Conservation (phyloP, 2,888 invertebrate species). For the Lasius platythorax region DNA sequence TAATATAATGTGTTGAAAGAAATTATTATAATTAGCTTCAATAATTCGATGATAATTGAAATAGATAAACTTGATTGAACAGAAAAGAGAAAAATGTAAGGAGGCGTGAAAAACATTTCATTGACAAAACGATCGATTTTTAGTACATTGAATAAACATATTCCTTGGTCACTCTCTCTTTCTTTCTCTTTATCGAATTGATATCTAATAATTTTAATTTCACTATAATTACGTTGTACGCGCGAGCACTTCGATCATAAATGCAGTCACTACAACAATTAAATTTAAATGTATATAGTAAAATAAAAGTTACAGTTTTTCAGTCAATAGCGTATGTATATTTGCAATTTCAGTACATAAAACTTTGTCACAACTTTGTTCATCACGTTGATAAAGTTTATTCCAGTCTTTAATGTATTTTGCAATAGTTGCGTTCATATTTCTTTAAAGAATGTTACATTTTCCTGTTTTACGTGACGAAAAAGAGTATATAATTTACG, state of each 20-base stretch:
- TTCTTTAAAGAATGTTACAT: constrained; percentile 57
- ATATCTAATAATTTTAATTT: constrained; percentile 57
- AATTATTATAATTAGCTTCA: constrained; percentile 21
- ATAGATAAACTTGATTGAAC: constrained; percentile 8
- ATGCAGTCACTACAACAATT: constrained; percentile 17
- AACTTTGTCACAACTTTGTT: background rate
- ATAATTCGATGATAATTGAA: constrained; percentile 33
- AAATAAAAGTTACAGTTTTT: constrained; percentile 24
- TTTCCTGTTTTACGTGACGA: constrained; percentile 59
- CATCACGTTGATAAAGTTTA: background rate
- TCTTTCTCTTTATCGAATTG: constrained; percentile 42
- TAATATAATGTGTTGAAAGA: constrained; percentile 42
- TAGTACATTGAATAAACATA: constrained; percentile 35
- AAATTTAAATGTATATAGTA: constrained; percentile 34
- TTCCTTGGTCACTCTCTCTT: background rate
- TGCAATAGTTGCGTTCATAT: constrained; percentile 61
- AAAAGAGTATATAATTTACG: constrained; percentile 46
- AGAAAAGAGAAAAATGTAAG: background rate
- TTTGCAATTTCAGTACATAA: constrained; percentile 5
- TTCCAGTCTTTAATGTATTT: constrained; percentile 13
- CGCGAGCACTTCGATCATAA: constrained; percentile 56
- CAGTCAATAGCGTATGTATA: background rate
- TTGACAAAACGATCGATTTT: background rate
- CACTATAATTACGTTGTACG: constrained; percentile 45
- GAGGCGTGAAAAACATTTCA: background rate